Percentiles rank a stretch among this genome's conserved stretches.
Conservation (phyloP, 2,113 vertebrate species). For the Phodopus roborovskii region DNA sequence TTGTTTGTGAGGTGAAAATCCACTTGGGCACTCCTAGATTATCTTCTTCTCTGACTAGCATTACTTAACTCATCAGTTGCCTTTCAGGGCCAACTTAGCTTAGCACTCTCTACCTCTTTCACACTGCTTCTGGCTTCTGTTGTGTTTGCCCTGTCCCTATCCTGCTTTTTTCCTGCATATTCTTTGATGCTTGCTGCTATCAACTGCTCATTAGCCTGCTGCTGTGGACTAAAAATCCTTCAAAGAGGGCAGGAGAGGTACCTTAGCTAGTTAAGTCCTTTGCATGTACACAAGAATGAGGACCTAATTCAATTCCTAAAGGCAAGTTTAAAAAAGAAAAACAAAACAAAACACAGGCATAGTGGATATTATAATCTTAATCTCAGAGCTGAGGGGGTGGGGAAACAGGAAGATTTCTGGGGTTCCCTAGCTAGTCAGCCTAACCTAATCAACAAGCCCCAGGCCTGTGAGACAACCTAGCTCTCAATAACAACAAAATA, state of each 20-base stretch:
- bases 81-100: not conserved
- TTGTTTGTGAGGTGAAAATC: not conserved
- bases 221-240: not conserved
- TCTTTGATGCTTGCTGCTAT: not conserved
- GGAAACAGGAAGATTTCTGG: not conserved
- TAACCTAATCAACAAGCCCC: not conserved
- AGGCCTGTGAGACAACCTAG: not conserved
- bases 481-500: not conserved
- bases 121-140: not conserved
- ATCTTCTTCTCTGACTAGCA: not conserved
- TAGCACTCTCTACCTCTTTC: not conserved
- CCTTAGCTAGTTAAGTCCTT: not conserved
- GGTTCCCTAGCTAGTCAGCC: not conserved
- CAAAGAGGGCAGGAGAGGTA: not conserved
- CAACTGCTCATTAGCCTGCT: not conserved
- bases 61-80: not conserved
- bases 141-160: not conserved
- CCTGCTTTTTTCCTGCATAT: not conserved
- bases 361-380: not conserved
- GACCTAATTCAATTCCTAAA: not conserved
- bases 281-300: not conserved
- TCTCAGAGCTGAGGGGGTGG: not conserved
- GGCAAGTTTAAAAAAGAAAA: not conserved
- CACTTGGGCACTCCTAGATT: too few species aligned
- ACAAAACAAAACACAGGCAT: not conserved